Conservation (phyloP, 1,140 invertebrate genomes). For the Palaemon carinicauda region DNA sequence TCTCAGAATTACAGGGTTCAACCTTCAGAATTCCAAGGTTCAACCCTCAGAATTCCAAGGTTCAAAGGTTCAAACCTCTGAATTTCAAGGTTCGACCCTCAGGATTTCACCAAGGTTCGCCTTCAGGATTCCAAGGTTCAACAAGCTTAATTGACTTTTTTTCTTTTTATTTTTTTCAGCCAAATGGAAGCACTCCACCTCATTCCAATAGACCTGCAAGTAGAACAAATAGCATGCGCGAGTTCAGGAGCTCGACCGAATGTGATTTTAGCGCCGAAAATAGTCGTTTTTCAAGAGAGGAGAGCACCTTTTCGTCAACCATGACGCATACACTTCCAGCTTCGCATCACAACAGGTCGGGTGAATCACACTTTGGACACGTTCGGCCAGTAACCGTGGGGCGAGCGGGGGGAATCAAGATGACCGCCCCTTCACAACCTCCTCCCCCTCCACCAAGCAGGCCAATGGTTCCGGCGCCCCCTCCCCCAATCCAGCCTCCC, state of each 20-base stretch:
- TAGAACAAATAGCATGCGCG: slow-evolving; percentile 34
- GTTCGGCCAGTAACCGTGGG: slow-evolving; percentile 62
- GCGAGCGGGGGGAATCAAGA: slow-evolving; percentile 1
- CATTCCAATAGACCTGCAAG: slow-evolving; percentile 20
- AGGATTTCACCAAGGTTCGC: too few species aligned
- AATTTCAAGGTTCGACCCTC: too few species aligned
- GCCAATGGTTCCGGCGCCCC: slow-evolving; percentile 21
- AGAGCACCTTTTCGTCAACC: slow-evolving; percentile 3
- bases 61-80: too few species aligned
- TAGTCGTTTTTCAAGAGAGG: neutral
- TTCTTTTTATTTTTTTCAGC: slow-evolving; percentile 25
- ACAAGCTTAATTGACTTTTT: too few species aligned
- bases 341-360: neutral
- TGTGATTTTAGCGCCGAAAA: slow-evolving; percentile 9
- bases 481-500: slow-evolving; percentile 17
- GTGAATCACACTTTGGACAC: slow-evolving; percentile 47
- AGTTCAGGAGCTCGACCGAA: slow-evolving; percentile 15
- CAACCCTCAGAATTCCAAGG: too few species aligned
- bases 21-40: too few species aligned
- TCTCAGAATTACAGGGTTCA: too few species aligned
- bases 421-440: slow-evolving; percentile 61
- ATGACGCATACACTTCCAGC: slow-evolving; percentile 13
- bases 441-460: slow-evolving; percentile 61
- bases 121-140: too few species aligned
- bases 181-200: slow-evolving; percentile 29